Conservation (phyloP, 2,888 invertebrate species). For the Andrena praecox region DNA sequence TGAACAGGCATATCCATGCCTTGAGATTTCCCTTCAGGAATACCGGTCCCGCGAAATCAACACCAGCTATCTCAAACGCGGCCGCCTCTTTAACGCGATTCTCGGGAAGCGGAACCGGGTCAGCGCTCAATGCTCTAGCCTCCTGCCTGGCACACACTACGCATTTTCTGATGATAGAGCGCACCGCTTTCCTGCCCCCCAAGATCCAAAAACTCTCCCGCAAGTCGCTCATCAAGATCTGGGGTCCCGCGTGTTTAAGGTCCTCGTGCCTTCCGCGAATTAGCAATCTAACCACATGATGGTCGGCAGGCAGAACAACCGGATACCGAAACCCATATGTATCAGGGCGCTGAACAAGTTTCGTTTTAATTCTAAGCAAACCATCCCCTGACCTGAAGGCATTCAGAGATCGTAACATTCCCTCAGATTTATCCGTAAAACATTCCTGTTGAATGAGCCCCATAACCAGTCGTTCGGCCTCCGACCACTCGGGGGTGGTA, state of each 20-base stretch:
- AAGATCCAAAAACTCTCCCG: conserved; percentile 58
- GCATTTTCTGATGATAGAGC: conserved; percentile 36
- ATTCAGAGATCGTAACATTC: conserved; percentile 31
- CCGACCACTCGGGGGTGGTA: no score
- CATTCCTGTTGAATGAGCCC: conserved; percentile 42
- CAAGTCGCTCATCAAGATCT: conserved; percentile 50
- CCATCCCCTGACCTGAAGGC: conserved; percentile 53
- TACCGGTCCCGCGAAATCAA: conserved; percentile 80
- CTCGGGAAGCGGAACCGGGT: conserved; percentile 42
- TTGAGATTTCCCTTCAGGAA: conserved; percentile 67
- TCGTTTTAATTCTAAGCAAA: conserved; percentile 62
- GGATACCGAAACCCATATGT: conserved; percentile 62
- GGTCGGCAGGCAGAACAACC: conserved; percentile 65
- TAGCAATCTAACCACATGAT: conserved; percentile 61
- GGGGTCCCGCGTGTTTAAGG: conserved; percentile 53
- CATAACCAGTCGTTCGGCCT: conserved; percentile 46
- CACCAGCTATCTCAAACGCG: conserved; percentile 65
- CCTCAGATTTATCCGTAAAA: conserved; percentile 43
- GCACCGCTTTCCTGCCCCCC: conserved; percentile 28
- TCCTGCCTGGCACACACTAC: conserved; percentile 37
- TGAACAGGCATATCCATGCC: conserved; percentile 79
- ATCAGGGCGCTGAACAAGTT: conserved; percentile 56
- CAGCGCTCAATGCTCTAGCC: conserved; percentile 21
- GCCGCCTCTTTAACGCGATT: conserved; percentile 25
- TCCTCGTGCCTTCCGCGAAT: conserved; percentile 46